Conservation (phyloP, 1,140 invertebrate genomes). For the Hylaeus anthracinus region DNA sequence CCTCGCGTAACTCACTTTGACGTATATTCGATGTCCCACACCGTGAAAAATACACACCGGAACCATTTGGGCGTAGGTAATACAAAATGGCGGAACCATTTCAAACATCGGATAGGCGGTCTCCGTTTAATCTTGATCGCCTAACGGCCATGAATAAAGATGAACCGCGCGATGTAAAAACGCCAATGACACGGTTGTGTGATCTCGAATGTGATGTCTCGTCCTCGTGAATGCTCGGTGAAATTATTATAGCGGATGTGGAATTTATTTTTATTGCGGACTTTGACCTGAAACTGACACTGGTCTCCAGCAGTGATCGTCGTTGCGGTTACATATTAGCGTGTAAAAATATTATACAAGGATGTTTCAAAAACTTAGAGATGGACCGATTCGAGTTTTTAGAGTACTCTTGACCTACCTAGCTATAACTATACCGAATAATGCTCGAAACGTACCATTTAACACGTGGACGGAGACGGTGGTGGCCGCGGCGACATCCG, state of each 20-base stretch:
- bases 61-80: background rate
- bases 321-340: too few relatives aligned
- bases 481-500: conserved; percentile 89
- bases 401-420: too few relatives aligned
- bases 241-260: too few relatives aligned
- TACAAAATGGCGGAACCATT: background rate
- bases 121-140: background rate
- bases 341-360: too few relatives aligned
- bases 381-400: too few relatives aligned
- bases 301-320: too few relatives aligned
- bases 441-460: conserved; percentile 84
- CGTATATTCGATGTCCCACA: background rate
- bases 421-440: background rate
- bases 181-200: background rate
- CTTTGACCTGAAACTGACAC: too few relatives aligned
- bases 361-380: too few relatives aligned
- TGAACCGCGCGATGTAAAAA: background rate
- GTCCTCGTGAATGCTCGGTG: background rate
- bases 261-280: too few relatives aligned
- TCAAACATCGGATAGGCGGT: background rate
- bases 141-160: background rate
- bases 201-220: too few relatives aligned
- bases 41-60: background rate
- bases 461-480: conserved; percentile 90
- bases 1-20: conserved; percentile 21